Conservation (phyloP, 1,140 invertebrate genomes). For the Philopotamus ludificatus region DNA sequence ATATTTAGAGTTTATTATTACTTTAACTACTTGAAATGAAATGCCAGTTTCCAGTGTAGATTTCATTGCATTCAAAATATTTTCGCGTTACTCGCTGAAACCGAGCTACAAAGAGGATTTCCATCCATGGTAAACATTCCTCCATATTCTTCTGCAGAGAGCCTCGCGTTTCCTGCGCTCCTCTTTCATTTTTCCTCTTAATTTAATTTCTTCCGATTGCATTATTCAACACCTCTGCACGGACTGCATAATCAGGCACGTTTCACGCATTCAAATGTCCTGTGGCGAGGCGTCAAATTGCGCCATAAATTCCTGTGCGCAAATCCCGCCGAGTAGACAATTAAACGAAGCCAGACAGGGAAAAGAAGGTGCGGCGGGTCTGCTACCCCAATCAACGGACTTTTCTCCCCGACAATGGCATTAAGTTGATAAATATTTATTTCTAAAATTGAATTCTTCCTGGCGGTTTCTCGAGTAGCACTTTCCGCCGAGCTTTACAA, state of each 20-base stretch:
- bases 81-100: too few species aligned
- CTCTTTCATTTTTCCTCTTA: too few species aligned
- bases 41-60: too few species aligned
- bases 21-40: too few species aligned
- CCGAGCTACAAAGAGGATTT: too few species aligned
- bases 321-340: constrained; percentile 14
- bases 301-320: constrained; percentile 1
- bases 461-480: constrained; percentile 18
- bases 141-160: too few species aligned
- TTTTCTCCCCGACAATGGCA: constrained; percentile 28
- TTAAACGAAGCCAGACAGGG: constrained; percentile 9
- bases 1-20: too few species aligned
- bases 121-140: too few species aligned
- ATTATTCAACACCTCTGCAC: background rate
- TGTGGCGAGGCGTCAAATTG: background rate
- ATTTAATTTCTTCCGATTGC: too few species aligned
- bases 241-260: constrained; percentile 7
- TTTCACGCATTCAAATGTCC: background rate
- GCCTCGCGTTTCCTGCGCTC: too few species aligned
- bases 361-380: constrained; percentile 7
- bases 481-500: constrained; percentile 3
- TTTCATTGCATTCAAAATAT: too few species aligned
- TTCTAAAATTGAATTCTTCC: constrained; percentile 31
- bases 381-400: constrained; percentile 21
- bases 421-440: constrained; percentile 40